Evolutionary conservation across 1,140 invertebrate species (phyloP).

Genomic region (Drusus annulatus): DNA sequence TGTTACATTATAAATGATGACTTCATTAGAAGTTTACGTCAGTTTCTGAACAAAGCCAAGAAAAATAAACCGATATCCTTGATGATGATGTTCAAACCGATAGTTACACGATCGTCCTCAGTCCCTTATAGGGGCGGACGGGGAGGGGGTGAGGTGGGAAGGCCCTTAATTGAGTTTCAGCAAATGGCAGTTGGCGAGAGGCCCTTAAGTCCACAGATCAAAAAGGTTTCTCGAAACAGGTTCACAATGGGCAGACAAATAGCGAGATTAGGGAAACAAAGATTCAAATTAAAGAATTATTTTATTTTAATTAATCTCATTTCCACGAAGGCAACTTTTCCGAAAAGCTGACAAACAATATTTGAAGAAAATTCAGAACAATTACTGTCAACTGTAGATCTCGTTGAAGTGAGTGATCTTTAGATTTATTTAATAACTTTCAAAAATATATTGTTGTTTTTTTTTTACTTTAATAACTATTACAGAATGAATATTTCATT

Average conservation of each 20-base stretch:
- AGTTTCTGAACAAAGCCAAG: neutral
- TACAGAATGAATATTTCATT: too few relatives aligned
- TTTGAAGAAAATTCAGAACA: too few relatives aligned
- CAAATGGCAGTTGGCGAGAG: slow-evolving; percentile 37
- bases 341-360: too few relatives aligned
- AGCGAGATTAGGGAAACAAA: neutral
- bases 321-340: too few relatives aligned
- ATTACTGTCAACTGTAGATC: too few relatives aligned
- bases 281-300: too few relatives aligned
- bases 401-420: too few relatives aligned
- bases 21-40: neutral
- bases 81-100: slow-evolving; percentile 29
- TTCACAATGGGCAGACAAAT: neutral
- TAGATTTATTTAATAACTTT: too few relatives aligned
- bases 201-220: slow-evolving; percentile 2
- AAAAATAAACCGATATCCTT: neutral
- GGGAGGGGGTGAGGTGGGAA: neutral
- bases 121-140: too few relatives aligned
- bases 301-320: too few relatives aligned
- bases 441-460: too few relatives aligned
- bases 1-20: neutral
- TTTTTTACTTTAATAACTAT: too few relatives aligned
- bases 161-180: slow-evolving; percentile 54
- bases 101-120: slow-evolving; percentile 29
- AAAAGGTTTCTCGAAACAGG: neutral